A percentile compares a stretch with the other conserved stretches of the same genome.
These are phyloP conservation scores for Drosophila tristis DNA, from an alignment of 1,140 invertebrate species.

Conservation along the genomic window DNA sequence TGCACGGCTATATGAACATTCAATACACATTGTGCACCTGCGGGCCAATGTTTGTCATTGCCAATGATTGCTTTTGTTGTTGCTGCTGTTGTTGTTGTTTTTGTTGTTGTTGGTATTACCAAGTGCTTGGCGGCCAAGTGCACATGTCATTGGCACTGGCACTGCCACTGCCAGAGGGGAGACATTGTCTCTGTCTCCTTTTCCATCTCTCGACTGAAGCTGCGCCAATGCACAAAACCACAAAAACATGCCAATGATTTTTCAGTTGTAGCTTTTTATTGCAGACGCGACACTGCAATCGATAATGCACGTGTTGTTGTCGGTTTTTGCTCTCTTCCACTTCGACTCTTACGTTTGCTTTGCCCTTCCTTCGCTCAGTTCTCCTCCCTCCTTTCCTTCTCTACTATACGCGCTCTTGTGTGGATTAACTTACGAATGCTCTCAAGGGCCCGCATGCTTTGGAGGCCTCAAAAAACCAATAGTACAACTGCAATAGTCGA, in stretches of 20 bases:
- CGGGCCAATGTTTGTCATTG: conserved; percentile 43
- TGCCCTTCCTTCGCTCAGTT: not conserved
- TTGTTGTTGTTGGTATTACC: conserved; percentile 32
- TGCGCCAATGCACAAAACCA: conserved; percentile 35
- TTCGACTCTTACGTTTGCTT: no score
- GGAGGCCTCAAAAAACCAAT: conserved; percentile 11
- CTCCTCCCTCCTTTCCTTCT: not conserved
- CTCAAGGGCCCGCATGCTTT: conserved; percentile 5
- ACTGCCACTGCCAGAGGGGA: conserved; percentile 30
- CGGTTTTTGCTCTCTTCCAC: conserved; percentile 25
- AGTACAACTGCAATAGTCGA: no score
- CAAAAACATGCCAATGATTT: conserved; percentile 47
- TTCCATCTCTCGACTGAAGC: conserved; percentile 24
- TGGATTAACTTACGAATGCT: conserved; percentile 47
- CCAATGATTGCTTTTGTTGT: conserved; percentile 34
- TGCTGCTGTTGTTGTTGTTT: conserved; percentile 14
- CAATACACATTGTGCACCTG: conserved; percentile 51
- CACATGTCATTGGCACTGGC: conserved; percentile 60
- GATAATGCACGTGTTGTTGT: conserved; percentile 50
- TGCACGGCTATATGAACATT: conserved; percentile 36
- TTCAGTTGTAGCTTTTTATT: conserved; percentile 22
- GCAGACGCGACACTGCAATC: conserved; percentile 45
- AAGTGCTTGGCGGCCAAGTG: conserved; percentile 61
- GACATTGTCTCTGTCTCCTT: not conserved
- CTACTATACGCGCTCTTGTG: not conserved